Evolutionary conservation across 2,888 invertebrate genomes (phyloP).

Genomic region (Scelioninae gen. 1): DNA sequence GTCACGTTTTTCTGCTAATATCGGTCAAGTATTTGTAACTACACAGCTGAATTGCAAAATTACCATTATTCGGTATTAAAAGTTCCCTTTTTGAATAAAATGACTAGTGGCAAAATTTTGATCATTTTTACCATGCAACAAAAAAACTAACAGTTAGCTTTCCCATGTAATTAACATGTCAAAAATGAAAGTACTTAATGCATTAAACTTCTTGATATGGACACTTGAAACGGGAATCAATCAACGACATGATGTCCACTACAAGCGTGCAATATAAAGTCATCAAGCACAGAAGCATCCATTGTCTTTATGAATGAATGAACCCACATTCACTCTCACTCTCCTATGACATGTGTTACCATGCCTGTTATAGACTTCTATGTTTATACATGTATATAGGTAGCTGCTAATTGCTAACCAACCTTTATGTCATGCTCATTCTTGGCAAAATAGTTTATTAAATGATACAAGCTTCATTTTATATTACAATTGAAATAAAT

Average conservation of each 20-base stretch:
- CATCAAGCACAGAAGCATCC: constrained; percentile 65
- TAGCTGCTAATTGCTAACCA: constrained; percentile 58
- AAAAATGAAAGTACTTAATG: constrained; percentile 19
- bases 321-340: constrained; percentile 68
- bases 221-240: constrained; percentile 51
- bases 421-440: constrained; percentile 40
- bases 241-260: constrained; percentile 54
- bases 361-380: constrained; percentile 60
- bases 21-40: too few species aligned
- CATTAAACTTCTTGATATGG: constrained; percentile 50
- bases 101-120: too few species aligned
- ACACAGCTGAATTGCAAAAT: too few species aligned
- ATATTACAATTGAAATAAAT: not conserved
- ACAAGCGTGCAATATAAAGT: constrained; percentile 68
- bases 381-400: constrained; percentile 60
- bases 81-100: too few species aligned
- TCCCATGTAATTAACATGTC: constrained; percentile 15
- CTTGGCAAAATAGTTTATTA: constrained; percentile 24
- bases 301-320: constrained; percentile 71
- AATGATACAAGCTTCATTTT: not conserved
- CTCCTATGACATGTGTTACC: constrained; percentile 66
- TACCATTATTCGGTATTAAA: too few species aligned
- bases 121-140: too few species aligned
- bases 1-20: too few species aligned
- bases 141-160: too few species aligned